These are phyloP conservation scores for Psammodynastes pulverulentus DNA, from an alignment of 2,113 vertebrate genomes.

Conservation along the genomic window DNA sequence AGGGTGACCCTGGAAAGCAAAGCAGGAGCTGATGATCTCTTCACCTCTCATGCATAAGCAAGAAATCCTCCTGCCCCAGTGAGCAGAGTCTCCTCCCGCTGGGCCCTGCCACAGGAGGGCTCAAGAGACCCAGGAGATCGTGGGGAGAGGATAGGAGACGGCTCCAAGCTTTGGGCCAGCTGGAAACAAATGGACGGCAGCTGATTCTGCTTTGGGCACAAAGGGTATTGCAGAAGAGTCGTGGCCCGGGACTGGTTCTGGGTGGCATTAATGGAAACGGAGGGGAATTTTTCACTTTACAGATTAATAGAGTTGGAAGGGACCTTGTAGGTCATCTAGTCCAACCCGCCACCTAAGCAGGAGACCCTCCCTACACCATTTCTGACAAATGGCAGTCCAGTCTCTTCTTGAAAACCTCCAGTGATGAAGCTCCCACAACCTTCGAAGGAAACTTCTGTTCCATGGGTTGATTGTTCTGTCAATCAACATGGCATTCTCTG, in stretches of 20 bases:
- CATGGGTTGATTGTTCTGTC: too few species aligned
- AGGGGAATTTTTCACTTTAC: background rate
- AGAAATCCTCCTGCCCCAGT: background rate
- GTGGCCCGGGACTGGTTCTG: background rate
- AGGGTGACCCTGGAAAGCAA: conserved; percentile 93
- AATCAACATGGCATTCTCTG: too few species aligned
- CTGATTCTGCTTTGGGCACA: background rate
- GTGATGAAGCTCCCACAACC: too few species aligned
- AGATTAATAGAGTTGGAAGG: too few species aligned
- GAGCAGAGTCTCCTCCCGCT: background rate
- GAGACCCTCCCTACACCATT: too few species aligned
- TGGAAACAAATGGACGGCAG: background rate
- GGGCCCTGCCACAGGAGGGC: background rate
- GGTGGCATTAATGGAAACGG: background rate
- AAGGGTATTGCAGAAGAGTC: background rate
- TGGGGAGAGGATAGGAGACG: background rate
- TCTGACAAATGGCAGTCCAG: too few species aligned
- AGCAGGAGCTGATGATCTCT: background rate
- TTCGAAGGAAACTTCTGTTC: too few species aligned
- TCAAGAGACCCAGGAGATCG: background rate
- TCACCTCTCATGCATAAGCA: too few species aligned
- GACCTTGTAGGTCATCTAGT: too few species aligned
- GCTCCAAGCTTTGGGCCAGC: background rate
- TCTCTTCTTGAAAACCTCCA: too few species aligned
- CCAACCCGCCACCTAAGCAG: too few species aligned